phyloP scores from a whole-genome alignment of 2,113 vertebrate genomes.

The Oriolus oriolus region DNA sequence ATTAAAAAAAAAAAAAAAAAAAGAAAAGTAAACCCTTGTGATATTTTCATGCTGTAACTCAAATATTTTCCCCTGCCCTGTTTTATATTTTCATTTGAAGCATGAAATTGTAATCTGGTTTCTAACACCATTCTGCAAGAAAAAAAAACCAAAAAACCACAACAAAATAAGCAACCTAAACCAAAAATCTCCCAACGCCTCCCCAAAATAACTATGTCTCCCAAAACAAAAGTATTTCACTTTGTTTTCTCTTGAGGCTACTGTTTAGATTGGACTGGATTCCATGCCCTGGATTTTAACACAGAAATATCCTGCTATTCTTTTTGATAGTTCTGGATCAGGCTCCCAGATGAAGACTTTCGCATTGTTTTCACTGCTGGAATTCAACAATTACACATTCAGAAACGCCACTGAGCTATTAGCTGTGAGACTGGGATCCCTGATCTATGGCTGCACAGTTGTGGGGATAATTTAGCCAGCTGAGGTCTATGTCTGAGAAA shows the following conservation, averaged over 20 bases:
- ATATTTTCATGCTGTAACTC: neutral
- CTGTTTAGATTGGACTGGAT: neutral
- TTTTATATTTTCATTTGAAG: neutral
- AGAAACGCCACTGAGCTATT: neutral
- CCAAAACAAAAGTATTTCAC: neutral
- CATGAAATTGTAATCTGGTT: neutral
- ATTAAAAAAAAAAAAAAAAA: neutral
- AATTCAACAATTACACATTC: neutral
- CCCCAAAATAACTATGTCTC: accelerated
- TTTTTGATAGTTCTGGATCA: neutral
- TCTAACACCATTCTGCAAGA: neutral
- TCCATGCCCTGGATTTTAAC: neutral
- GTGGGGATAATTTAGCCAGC: neutral
- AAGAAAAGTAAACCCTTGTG: neutral
- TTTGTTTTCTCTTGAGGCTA: neutral
- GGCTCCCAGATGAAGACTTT: neutral
- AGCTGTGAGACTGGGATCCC: neutral
- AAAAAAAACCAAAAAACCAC: too few relatives aligned
- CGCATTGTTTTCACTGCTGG: neutral
- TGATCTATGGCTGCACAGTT: neutral
- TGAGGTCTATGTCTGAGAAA: neutral
- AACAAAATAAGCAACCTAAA: neutral
- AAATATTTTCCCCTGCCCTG: neutral
- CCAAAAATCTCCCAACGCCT: neutral
- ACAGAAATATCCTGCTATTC: neutral